phyloP scores from a whole-genome alignment of 1,140 invertebrate species.

The Bradynema listronoti region DNA sequence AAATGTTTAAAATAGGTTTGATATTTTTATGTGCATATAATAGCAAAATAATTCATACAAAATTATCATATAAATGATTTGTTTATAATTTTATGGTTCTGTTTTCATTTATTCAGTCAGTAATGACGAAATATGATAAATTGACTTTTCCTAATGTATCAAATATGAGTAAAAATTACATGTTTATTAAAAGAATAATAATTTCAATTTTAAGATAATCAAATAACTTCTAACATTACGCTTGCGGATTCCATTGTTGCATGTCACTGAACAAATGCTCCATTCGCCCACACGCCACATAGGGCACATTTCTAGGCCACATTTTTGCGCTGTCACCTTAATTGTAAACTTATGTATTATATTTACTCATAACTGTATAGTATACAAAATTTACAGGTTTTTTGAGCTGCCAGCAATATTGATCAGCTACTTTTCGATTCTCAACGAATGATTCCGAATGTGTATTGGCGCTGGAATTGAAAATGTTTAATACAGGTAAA shows the following conservation, averaged over 20 bases:
- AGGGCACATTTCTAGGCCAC: conserved; percentile 9
- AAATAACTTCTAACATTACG: too few species aligned
- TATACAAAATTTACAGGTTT: conserved; percentile 27
- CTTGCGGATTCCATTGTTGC: conserved; percentile 62
- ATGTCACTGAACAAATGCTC: conserved; percentile 60
- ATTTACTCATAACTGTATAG: not conserved
- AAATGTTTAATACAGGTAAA: not conserved
- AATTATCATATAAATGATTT: too few species aligned
- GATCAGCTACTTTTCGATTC: conserved; percentile 38
- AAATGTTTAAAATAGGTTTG: too few species aligned
- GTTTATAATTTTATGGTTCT: too few species aligned
- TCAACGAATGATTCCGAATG: conserved; percentile 1
- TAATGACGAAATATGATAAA: too few species aligned
- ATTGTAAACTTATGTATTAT: not conserved
- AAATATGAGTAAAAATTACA: too few species aligned
- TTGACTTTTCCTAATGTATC: too few species aligned
- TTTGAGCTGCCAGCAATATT: conserved; percentile 33
- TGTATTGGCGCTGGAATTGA: not conserved
- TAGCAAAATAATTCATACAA: too few species aligned
- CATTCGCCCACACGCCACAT: conserved; percentile 28
- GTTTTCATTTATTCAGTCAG: too few species aligned
- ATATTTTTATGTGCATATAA: too few species aligned
- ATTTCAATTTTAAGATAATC: too few species aligned
- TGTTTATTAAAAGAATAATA: too few species aligned
- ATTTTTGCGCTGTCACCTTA: conserved; percentile 7